Conservation (phyloP, 2,797 vertebrate species). For the Heliangelus exortis region DNA sequence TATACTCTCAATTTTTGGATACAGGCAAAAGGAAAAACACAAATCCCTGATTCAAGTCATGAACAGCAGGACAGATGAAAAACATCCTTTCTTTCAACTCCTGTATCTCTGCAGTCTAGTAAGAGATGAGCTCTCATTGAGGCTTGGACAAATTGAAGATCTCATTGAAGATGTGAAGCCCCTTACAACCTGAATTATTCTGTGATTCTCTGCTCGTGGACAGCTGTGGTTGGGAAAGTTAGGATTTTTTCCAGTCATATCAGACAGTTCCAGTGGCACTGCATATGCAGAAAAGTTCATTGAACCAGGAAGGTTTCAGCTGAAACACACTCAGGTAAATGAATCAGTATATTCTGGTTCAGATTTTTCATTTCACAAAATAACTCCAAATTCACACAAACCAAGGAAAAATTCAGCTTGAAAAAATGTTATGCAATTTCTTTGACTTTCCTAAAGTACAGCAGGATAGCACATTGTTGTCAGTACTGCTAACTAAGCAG, state of each 20-base stretch:
- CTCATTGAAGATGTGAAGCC: neutral
- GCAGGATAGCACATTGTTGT: neutral
- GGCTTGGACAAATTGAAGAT: constrained; percentile 36
- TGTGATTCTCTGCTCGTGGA: neutral
- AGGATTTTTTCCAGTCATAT: neutral
- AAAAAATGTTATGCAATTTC: neutral
- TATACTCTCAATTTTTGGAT: neutral
- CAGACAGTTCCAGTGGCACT: neutral
- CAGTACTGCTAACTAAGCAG: neutral
- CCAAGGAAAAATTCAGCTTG: neutral
- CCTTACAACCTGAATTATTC: constrained; percentile 13
- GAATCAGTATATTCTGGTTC: neutral
- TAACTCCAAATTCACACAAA: neutral
- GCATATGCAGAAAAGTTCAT: neutral
- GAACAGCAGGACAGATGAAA: constrained; percentile 23
- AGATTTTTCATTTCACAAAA: neutral
- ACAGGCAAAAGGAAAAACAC: neutral
- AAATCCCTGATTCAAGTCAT: neutral
- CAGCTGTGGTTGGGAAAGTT: neutral
- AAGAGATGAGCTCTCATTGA: neutral
- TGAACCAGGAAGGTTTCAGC: neutral
- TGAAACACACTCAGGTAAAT: neutral
- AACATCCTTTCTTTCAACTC: neutral
- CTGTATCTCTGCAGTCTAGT: neutral
- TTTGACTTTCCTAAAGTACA: neutral